Evolutionary conservation across 2,113 vertebrate genomes (phyloP).

Genomic region (Elaphurus davidianus): DNA sequence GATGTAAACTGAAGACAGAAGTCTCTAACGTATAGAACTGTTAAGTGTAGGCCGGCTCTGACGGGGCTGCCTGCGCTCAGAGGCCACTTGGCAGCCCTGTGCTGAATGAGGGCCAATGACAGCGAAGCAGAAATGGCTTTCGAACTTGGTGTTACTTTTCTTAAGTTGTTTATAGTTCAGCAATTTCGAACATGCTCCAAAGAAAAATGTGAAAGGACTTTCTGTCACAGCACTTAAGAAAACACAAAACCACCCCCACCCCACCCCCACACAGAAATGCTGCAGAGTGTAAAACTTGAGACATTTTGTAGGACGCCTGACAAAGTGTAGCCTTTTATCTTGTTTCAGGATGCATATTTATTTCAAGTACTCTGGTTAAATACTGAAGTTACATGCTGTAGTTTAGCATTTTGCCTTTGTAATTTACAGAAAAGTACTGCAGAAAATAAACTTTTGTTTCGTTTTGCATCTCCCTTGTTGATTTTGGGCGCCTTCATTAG

Average conservation of each 20-base stretch:
- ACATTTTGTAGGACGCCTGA: slow-evolving; percentile 81
- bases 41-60: slow-evolving; percentile 46
- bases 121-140: slow-evolving; percentile 65
- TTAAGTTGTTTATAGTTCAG: slow-evolving; percentile 71
- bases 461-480: slow-evolving; percentile 55
- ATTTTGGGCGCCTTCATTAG: not conserved
- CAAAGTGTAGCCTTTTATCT: slow-evolving; percentile 79
- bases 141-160: slow-evolving; percentile 58
- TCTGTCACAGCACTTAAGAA: slow-evolving; percentile 75
- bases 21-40: slow-evolving; percentile 42
- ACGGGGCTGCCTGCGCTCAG: slow-evolving; percentile 59
- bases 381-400: slow-evolving; percentile 82
- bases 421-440: slow-evolving; percentile 82
- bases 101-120: slow-evolving; percentile 50
- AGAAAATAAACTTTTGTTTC: slow-evolving; percentile 84
- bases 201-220: slow-evolving; percentile 82
- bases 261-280: slow-evolving; percentile 63
- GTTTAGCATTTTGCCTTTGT: slow-evolving; percentile 82
- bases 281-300: slow-evolving; percentile 82
- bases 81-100: slow-evolving; percentile 39
- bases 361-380: slow-evolving; percentile 84
- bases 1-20: slow-evolving; percentile 61
- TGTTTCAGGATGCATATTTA: slow-evolving; percentile 84
- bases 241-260: slow-evolving; percentile 46
- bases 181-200: slow-evolving; percentile 79